Conservation (phyloP, 2,113 vertebrate genomes). For the Chlorodrepanis virens region DNA sequence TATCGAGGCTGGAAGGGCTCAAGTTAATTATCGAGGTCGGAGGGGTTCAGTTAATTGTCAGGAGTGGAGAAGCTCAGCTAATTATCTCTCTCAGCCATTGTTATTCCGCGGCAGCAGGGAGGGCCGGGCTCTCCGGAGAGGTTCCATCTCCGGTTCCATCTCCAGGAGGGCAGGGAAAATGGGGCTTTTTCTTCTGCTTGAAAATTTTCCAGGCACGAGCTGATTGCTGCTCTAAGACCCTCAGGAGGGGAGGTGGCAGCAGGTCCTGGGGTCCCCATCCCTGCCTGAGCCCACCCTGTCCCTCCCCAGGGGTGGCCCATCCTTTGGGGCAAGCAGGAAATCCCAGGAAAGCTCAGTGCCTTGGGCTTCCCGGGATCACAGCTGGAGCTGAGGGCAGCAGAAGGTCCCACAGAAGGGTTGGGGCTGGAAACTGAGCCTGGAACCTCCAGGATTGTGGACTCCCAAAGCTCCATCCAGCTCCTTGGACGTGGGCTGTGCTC, state of each 20-base stretch:
- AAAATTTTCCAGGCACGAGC: not conserved
- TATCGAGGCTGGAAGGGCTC: not conserved
- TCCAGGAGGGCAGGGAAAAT: not conserved
- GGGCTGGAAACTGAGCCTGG: not conserved
- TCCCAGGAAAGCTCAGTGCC: not conserved
- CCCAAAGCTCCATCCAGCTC: not conserved
- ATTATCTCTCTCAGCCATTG: not conserved
- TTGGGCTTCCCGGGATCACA: accelerated
- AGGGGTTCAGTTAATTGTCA: not conserved
- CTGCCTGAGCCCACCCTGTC: not conserved
- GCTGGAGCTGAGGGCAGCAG: not conserved
- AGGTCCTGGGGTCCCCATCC: not conserved
- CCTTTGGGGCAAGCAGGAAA: not conserved
- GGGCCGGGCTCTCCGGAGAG: not conserved
- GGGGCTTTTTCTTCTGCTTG: not conserved
- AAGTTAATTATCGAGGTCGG: not conserved
- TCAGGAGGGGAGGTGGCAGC: not conserved
- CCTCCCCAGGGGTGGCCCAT: not conserved
- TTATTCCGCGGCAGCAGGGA: not conserved
- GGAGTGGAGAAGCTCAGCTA: not conserved
- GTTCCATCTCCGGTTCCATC: not conserved
- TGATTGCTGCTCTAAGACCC: accelerated
- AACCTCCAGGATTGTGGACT: not conserved
- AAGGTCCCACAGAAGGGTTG: accelerated
- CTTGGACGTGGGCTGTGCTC: accelerated